These are phyloP conservation scores for Deilephila porcellus DNA, from an alignment of 2,888 invertebrate genomes.

Conservation along the genomic window DNA sequence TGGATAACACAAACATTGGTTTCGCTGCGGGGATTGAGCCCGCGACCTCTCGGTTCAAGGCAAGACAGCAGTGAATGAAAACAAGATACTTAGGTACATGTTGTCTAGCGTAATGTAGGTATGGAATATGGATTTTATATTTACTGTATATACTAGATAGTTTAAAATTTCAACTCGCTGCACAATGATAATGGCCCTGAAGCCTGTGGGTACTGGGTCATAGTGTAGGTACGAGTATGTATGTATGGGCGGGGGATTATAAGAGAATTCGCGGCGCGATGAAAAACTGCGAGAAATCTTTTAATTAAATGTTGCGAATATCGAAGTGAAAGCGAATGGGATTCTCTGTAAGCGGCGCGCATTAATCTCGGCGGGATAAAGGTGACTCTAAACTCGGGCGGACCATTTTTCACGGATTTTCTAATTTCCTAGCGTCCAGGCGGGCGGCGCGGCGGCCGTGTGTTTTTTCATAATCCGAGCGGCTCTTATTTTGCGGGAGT, in stretches of 20 bases:
- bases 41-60: no score
- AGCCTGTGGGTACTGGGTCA: no score
- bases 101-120: no score
- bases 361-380: slow-evolving; percentile 37
- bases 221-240: no score
- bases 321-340: slow-evolving; percentile 22
- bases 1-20: no score
- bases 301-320: slow-evolving; percentile 13
- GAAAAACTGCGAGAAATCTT: neutral
- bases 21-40: no score
- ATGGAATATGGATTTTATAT: no score
- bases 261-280: neutral
- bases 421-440: slow-evolving; percentile 37
- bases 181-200: no score
- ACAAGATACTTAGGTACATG: no score
- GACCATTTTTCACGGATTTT: slow-evolving; percentile 39
- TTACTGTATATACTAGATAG: no score
- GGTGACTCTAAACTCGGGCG: slow-evolving; percentile 35
- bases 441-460: slow-evolving; percentile 31
- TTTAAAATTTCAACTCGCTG: no score
- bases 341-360: slow-evolving; percentile 28
- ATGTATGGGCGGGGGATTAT: neutral
- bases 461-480: slow-evolving; percentile 39
- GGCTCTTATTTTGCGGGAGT: slow-evolving; percentile 36
- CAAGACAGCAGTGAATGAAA: no score